phyloP scores from a whole-genome alignment of 2,888 invertebrate species.

The Didymodactylos carnosus region DNA sequence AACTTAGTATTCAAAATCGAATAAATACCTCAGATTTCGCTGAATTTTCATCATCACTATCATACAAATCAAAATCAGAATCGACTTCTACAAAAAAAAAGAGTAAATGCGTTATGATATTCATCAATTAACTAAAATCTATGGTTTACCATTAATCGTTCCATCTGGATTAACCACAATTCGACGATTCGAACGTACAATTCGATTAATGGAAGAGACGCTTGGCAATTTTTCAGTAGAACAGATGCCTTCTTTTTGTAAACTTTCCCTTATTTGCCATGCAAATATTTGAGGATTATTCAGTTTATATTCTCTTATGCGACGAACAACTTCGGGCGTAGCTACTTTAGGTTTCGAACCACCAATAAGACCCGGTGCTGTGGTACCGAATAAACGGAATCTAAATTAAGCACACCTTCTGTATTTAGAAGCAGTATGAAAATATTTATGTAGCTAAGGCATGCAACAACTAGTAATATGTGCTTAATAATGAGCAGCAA shows the following conservation, averaged over 20 bases:
- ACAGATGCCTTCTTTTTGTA: slow-evolving; percentile 12
- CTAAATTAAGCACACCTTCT: too few species aligned
- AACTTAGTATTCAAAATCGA: neutral
- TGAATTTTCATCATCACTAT: neutral
- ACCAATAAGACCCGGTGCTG: slow-evolving; percentile 11
- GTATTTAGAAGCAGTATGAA: too few species aligned
- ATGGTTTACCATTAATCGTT: neutral
- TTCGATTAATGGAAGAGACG: slow-evolving; percentile 14
- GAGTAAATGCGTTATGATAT: neutral
- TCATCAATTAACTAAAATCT: neutral
- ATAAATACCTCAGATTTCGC: neutral
- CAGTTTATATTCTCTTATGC: slow-evolving; percentile 12
- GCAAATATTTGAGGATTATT: slow-evolving; percentile 15
- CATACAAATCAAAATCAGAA: neutral
- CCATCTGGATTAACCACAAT: slow-evolving; percentile 6
- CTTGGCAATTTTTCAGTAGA: slow-evolving; percentile 12
- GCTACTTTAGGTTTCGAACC: slow-evolving; percentile 15
- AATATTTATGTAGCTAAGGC: too few species aligned
- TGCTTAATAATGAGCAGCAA: too few species aligned
- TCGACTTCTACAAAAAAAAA: neutral
- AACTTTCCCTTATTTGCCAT: slow-evolving; percentile 14
- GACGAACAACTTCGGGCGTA: slow-evolving; percentile 11
- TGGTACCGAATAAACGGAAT: slow-evolving; percentile 12
- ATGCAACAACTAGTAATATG: too few species aligned
- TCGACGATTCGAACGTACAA: slow-evolving; percentile 11